Percentiles rank a stretch among this genome's conserved stretches.
phyloP scores from a whole-genome alignment of 2,888 invertebrate species.

The Xestia c-nigrum region DNA sequence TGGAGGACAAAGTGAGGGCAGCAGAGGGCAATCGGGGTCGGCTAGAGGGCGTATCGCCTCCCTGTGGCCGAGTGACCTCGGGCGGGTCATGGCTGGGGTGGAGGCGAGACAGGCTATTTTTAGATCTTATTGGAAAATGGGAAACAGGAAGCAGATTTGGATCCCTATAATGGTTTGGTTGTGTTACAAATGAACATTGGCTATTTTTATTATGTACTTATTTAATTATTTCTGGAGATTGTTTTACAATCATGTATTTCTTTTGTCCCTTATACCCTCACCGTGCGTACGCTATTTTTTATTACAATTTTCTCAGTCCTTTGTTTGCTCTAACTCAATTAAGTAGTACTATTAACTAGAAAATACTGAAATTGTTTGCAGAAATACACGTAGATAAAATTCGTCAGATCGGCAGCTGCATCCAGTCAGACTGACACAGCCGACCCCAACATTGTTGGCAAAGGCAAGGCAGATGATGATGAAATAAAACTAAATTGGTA shows the following conservation, averaged over 20 bases:
- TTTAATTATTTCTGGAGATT: background rate
- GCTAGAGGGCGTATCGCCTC: constrained; percentile 58
- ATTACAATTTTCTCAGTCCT: background rate
- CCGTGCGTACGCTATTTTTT: background rate
- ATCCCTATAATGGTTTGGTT: background rate
- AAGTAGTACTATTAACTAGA: background rate
- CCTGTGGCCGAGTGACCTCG: constrained; percentile 68
- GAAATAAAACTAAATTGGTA: background rate
- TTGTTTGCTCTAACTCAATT: background rate
- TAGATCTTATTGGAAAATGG: constrained; percentile 22
- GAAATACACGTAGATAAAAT: background rate
- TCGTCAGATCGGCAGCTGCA: background rate
- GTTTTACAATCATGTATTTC: background rate
- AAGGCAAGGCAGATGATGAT: background rate
- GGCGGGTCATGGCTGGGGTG: constrained; percentile 53
- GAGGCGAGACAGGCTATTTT: constrained; percentile 48
- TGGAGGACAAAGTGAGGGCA: constrained; percentile 56
- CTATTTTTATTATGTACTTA: background rate
- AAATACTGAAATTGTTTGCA: background rate
- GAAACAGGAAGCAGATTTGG: background rate
- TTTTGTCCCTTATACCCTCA: background rate
- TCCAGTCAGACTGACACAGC: background rate
- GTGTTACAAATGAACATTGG: constrained; percentile 9
- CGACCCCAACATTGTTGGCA: background rate
- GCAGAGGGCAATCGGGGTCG: constrained; percentile 56